A percentile compares a stretch with the other conserved stretches of the same genome.
These are phyloP conservation scores for Ceraclea dissimilis DNA, from an alignment of 2,888 invertebrate species.

Conservation along the genomic window DNA sequence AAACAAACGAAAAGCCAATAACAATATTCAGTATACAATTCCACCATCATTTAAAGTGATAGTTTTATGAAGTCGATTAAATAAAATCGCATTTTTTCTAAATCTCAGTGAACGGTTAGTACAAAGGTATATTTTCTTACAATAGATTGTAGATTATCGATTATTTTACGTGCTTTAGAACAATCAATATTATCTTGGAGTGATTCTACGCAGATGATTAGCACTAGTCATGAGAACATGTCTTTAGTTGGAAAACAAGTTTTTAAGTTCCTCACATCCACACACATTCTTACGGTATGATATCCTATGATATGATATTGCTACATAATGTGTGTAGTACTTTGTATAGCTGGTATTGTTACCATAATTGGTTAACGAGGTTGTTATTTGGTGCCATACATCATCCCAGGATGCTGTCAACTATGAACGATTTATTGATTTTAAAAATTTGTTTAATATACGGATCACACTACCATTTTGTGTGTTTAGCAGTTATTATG, in stretches of 20 bases:
- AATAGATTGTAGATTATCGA: too few species aligned
- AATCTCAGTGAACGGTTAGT: too few species aligned
- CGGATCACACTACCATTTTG: background rate
- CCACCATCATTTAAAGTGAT: too few species aligned
- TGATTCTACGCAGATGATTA: background rate
- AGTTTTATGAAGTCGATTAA: too few species aligned
- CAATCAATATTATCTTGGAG: too few species aligned
- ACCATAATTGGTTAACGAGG: conserved; percentile 1
- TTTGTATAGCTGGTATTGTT: background rate
- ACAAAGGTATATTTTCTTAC: too few species aligned
- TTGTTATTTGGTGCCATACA: background rate
- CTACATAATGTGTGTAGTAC: background rate
- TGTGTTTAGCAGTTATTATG: background rate
- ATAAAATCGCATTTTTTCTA: too few species aligned
- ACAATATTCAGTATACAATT: too few species aligned
- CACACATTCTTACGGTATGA: background rate
- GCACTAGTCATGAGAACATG: background rate
- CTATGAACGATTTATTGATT: background rate
- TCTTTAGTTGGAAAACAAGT: background rate
- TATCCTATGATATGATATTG: background rate
- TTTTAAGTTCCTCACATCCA: background rate
- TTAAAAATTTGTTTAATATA: background rate
- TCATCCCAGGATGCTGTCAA: background rate
- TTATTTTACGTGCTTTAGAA: too few species aligned
- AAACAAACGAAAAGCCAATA: too few species aligned